Percentiles rank a stretch among this genome's conserved stretches.
Conservation (phyloP, 2,888 invertebrate genomes). For the Eubasilissa splendida region DNA sequence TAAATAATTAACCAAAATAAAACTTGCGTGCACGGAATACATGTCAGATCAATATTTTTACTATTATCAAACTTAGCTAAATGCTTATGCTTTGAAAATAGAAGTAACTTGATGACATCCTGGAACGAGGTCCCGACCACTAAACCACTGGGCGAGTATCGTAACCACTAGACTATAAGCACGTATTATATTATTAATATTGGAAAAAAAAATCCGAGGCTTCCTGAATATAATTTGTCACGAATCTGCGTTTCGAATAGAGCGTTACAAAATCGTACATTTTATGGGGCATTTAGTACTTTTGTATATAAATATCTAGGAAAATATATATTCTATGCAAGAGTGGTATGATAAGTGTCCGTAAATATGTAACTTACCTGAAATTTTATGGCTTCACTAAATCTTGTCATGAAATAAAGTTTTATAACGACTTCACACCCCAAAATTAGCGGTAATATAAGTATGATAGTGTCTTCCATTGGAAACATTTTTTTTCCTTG, state of each 20-base stretch:
- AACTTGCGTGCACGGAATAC: no score
- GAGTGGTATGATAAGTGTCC: background rate
- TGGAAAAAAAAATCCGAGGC: no score
- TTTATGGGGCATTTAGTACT: background rate
- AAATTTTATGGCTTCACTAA: conserved; percentile 33
- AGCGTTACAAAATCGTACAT: background rate
- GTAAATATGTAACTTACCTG: conserved; percentile 33
- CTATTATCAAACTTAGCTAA: no score
- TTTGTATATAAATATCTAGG: background rate
- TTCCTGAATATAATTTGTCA: background rate
- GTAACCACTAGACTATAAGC: no score
- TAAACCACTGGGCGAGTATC: no score
- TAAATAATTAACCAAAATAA: no score
- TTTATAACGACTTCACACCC: conserved; percentile 39
- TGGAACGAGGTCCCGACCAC: no score
- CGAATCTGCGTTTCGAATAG: background rate
- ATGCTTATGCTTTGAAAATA: no score
- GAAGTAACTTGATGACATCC: no score
- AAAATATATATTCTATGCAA: background rate
- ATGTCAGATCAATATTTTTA: no score
- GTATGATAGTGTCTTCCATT: conserved; percentile 1
- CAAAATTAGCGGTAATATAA: conserved; percentile 34
- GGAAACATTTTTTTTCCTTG: conserved; percentile 28
- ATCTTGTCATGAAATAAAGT: conserved; percentile 42
- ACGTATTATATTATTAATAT: no score